Evolutionary conservation across 2,797 vertebrate genomes (phyloP).

Genomic region (Petrocephalus schoutedeni): DNA sequence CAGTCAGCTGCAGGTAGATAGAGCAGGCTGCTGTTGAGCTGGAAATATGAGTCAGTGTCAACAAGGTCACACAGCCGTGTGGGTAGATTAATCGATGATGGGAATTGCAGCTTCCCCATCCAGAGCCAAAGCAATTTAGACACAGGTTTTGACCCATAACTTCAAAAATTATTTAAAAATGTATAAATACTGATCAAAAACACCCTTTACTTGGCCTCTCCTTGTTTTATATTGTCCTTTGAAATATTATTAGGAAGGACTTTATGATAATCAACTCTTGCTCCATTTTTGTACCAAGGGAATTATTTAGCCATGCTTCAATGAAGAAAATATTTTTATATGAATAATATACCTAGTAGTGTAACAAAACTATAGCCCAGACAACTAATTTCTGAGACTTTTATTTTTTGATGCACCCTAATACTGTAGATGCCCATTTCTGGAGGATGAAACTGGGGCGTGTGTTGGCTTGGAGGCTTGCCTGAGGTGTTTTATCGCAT

Average conservation of each 20-base stretch:
- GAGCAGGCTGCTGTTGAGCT: background rate
- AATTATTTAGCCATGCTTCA: background rate
- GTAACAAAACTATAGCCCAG: background rate
- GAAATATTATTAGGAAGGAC: background rate
- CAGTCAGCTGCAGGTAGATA: background rate
- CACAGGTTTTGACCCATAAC: background rate
- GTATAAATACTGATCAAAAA: background rate
- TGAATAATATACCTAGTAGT: background rate
- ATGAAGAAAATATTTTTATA: background rate
- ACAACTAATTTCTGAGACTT: background rate
- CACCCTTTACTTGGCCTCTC: background rate
- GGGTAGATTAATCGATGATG: background rate
- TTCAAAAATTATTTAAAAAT: background rate
- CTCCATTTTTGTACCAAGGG: background rate
- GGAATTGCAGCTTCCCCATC: background rate
- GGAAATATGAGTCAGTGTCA: background rate
- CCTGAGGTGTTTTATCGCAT: too few relatives aligned
- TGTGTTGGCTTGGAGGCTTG: too few relatives aligned
- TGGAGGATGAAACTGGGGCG: too few relatives aligned
- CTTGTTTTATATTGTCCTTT: background rate
- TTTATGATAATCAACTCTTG: background rate
- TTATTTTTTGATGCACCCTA: too few relatives aligned
- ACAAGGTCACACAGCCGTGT: background rate
- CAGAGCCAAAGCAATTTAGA: background rate
- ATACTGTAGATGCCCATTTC: too few relatives aligned